A percentile compares a stretch with the other conserved stretches of the same genome.
These are phyloP conservation scores for Toxostoma redivivum DNA, from an alignment of 2,113 vertebrate species.

Conservation along the genomic window DNA sequence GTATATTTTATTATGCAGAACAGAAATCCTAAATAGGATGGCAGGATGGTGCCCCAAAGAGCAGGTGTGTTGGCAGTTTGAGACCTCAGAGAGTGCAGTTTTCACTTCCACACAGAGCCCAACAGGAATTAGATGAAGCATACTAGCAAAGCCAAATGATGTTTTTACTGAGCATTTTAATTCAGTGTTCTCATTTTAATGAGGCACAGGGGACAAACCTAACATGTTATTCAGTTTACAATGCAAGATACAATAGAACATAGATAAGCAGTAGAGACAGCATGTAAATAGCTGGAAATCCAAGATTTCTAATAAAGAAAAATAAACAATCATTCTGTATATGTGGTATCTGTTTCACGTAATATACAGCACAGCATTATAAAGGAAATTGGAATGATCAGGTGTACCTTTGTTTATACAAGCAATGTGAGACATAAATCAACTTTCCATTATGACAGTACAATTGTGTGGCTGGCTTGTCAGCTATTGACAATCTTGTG, in stretches of 20 bases:
- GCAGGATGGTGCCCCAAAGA: rapidly evolving
- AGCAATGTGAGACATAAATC: neutral
- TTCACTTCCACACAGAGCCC: neutral
- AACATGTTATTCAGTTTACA: neutral
- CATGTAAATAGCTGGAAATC: neutral
- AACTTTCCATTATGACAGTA: neutral
- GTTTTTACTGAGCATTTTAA: neutral
- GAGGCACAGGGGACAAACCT: neutral
- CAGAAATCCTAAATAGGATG: constrained; percentile 46
- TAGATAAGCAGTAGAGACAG: neutral
- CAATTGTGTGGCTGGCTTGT: neutral
- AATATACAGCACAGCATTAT: neutral
- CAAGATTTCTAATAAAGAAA: neutral
- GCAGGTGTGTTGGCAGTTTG: neutral
- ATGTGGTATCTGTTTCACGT: neutral
- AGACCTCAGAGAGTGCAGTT: neutral
- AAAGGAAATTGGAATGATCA: neutral
- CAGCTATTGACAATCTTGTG: neutral
- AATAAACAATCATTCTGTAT: neutral
- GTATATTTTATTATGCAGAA: constrained; percentile 47
- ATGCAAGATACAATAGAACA: neutral
- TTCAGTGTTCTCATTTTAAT: neutral
- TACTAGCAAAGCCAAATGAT: neutral
- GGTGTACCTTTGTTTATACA: neutral
- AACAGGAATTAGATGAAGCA: neutral